Percentiles rank a stretch among this genome's conserved stretches.
phyloP scores from a whole-genome alignment of 35 echinoderm and acorn worm species.

The Patiria miniata region DNA sequence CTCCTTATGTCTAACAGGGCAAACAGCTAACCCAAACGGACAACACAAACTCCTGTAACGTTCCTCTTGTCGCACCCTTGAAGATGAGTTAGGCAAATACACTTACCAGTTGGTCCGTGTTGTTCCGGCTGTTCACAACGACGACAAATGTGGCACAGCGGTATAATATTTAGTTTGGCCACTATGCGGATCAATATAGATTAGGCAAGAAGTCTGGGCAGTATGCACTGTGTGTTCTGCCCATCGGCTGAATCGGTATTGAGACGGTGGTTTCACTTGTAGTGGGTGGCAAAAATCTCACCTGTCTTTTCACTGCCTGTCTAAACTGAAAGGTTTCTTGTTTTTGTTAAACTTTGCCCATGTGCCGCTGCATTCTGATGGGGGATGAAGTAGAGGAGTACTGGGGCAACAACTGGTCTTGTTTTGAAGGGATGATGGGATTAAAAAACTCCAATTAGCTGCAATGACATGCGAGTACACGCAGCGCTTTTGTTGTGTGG shows the following conservation, averaged over 20 bases:
- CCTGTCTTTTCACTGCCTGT: not conserved
- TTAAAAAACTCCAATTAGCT: no score
- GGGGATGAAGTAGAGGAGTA: not conserved
- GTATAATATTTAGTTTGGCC: constrained; percentile 22
- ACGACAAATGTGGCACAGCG: not conserved
- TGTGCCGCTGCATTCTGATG: constrained; percentile 1
- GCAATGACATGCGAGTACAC: no score
- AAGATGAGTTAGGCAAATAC: not conserved
- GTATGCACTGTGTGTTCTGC: not conserved
- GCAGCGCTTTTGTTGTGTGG: no score
- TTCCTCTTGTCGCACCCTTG: not conserved
- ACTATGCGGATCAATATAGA: constrained; percentile 26
- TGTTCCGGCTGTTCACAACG: not conserved
- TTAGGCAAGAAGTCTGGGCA: not conserved
- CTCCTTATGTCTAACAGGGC: not conserved
- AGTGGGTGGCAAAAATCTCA: not conserved
- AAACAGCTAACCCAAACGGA: not conserved
- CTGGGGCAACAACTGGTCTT: no score
- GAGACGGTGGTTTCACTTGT: not conserved
- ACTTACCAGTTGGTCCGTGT: not conserved
- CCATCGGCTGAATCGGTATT: not conserved
- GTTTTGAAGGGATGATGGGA: no score
- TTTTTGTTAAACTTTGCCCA: not conserved
- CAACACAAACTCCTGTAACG: not conserved
- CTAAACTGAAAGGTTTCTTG: constrained; percentile 10